phyloP scores from a whole-genome alignment of 2,888 invertebrate genomes.

The Lasioglossum lativentre region DNA sequence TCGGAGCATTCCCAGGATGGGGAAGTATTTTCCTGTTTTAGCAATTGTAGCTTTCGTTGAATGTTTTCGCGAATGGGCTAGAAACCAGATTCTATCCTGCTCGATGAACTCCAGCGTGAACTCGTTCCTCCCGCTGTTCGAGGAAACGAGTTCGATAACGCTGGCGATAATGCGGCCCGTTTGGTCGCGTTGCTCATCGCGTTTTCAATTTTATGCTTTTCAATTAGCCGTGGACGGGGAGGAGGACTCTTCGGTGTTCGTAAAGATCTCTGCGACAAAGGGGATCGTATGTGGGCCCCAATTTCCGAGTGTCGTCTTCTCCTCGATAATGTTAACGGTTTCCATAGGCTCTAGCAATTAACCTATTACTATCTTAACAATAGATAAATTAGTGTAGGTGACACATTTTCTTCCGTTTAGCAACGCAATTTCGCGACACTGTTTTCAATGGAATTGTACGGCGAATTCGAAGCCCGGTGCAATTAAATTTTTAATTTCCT shows the following conservation, averaged over 20 bases:
- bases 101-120: neutral
- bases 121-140: conserved; percentile 13
- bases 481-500: neutral
- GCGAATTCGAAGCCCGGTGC: neutral
- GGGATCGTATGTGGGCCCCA: conserved; percentile 7
- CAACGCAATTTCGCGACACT: too few relatives aligned
- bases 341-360: neutral
- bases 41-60: neutral
- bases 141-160: conserved; percentile 66
- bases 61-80: neutral
- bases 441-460: too few relatives aligned
- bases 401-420: neutral
- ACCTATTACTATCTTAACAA: neutral
- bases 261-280: conserved; percentile 20
- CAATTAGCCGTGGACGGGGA: conserved; percentile 9
- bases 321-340: conserved; percentile 18
- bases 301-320: conserved; percentile 13
- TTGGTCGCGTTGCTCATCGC: conserved; percentile 21
- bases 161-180: conserved; percentile 56
- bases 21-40: neutral
- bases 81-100: conserved; percentile 19
- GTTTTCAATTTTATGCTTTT: conserved; percentile 33
- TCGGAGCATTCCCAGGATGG: neutral
- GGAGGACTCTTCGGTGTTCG: conserved; percentile 9
- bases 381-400: neutral